Conservation (phyloP, 2,113 vertebrate genomes). For the Beaufortia kweichowensis region DNA sequence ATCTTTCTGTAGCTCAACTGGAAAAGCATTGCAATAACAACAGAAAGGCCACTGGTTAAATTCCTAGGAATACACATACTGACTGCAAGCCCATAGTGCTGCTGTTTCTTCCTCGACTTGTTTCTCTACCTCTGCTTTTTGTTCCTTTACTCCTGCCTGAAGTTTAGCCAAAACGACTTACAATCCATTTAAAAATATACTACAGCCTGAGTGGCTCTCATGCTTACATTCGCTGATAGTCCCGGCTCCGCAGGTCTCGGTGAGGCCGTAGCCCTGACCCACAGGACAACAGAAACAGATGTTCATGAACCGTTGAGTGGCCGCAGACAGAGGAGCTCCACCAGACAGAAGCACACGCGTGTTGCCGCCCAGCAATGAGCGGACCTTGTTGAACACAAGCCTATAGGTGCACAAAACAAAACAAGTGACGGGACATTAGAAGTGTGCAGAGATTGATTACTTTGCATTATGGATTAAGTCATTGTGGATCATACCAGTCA, state of each 20-base stretch:
- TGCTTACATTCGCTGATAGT: conserved; percentile 87
- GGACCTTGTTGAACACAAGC: conserved; percentile 89
- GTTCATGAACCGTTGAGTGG: conserved; percentile 98
- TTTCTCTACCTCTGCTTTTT: not conserved
- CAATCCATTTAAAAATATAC: no score
- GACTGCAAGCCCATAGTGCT: not conserved
- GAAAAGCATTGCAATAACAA: no score
- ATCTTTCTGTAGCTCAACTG: no score
- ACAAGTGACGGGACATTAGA: not conserved
- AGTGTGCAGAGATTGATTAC: no score
- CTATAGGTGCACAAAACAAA: conserved; percentile 65
- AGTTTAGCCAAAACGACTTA: not conserved
- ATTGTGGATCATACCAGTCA: conserved; percentile 76
- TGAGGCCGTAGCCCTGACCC: conserved; percentile 95
- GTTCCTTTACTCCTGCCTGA: not conserved
- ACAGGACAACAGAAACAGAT: conserved; percentile 97
- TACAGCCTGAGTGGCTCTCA: not conserved
- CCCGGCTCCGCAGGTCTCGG: conserved; percentile 90
- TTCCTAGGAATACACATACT: no score
- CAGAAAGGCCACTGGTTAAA: no score
- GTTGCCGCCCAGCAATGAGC: conserved; percentile 87
- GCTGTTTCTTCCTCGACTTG: no score
- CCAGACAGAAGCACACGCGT: conserved; percentile 88
- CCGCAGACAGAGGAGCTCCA: conserved; percentile 90
- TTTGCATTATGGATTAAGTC: not conserved